These are phyloP conservation scores for Tetramorium simillimum DNA, from an alignment of 1,140 invertebrate genomes.

Conservation along the genomic window DNA sequence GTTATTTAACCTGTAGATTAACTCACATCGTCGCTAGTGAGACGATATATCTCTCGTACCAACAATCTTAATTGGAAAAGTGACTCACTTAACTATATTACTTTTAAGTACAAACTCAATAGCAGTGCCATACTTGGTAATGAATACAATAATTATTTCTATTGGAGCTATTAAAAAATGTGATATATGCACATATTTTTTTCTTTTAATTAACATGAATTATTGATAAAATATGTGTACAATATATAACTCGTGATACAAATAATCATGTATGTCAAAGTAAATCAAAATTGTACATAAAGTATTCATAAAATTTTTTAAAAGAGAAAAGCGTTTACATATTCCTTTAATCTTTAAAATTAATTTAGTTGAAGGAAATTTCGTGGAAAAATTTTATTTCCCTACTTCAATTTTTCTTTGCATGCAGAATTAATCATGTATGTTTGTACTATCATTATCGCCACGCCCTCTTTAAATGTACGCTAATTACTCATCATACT, in stretches of 20 bases:
- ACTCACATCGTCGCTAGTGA: background rate
- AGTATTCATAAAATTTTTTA: background rate
- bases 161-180: background rate
- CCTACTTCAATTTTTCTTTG: background rate
- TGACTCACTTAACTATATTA: conserved; percentile 6
- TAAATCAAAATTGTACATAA: background rate
- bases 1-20: conserved; percentile 47
- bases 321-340: background rate
- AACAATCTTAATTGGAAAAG: conserved; percentile 26
- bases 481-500: background rate
- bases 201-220: background rate
- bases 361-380: background rate
- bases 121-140: background rate
- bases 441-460: background rate
- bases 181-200: background rate
- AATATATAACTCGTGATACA: background rate
- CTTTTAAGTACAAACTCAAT: background rate
- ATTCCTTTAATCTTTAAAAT: background rate
- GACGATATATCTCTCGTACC: background rate
- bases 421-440: background rate
- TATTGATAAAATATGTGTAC: background rate
- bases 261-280: conserved; percentile 8
- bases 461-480: background rate
- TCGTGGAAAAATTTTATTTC: background rate
- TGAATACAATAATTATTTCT: background rate